Base-by-base conservation (phyloP, 2,113 vertebrate species). In the Pongo pygmaeus region DNA sequence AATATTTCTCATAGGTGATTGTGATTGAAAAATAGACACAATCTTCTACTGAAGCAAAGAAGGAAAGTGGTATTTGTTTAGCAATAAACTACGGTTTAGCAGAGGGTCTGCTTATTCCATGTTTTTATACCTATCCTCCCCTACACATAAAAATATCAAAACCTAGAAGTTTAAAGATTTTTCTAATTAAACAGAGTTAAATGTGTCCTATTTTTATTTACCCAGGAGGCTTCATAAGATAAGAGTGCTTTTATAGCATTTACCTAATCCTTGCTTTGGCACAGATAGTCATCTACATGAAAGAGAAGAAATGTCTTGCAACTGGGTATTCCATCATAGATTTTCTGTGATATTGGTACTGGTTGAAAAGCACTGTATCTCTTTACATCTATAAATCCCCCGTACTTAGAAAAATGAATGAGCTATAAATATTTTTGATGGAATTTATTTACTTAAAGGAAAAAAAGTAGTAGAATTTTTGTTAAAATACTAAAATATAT, bases 41-140 rank as follows among this genome's bases (percentile, higher is more conserved):
- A 20, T 55, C 57, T 80, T 22, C n/a, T 69, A 43, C 12, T 81
- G 46, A 18, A 94, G 4, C 22, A 25, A 61, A 27, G 52, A 84
- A 96, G 22, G 46, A 84, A 95, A 95, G 61, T 6, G 48, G 10
- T 32, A 69, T 81, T 91, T 80, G 11, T 55, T 97, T 89, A 85
- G 18, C 50, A 80, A 61, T 74, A 95, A 96, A 87, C 74, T 30
- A 40, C 2, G 77, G 32, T 59, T 95, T 91, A 25, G 5, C 74
- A 67, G 74, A 86, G 48, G 38, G 12, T 88, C 25, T 22, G 43
- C 52, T 84, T 83, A 43, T 40, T 78, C 12, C 38, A 3, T 43
- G 20, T 70, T 88, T 77, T 83, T 61, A 40, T 84, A 35, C 6
- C 10, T 89, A 89, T 9, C 13, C 5, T 30, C 25, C 94, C 50